These are phyloP conservation scores for Argopecten irradians DNA, from an alignment of 1,140 invertebrate genomes.

Conservation along the genomic window DNA sequence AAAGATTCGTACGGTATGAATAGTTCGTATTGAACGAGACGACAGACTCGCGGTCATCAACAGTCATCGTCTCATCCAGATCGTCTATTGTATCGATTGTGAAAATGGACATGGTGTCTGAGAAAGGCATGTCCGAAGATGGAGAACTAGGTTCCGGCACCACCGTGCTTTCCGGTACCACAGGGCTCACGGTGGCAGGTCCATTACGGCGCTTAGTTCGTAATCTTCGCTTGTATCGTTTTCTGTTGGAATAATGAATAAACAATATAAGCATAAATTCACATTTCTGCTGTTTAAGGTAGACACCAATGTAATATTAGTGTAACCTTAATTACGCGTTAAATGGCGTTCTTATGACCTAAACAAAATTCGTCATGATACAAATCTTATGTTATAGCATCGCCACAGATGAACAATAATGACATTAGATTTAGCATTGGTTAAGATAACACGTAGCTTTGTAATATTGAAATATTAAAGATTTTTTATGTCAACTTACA, in stretches of 20 bases:
- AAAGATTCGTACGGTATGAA: not conserved
- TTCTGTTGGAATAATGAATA: not conserved
- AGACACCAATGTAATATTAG: too few relatives aligned
- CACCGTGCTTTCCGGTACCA: not conserved
- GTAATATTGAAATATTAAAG: too few relatives aligned
- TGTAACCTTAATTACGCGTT: not conserved
- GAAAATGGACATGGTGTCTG: slow-evolving; percentile 31
- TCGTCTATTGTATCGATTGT: slow-evolving; percentile 32
- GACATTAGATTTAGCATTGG: too few relatives aligned
- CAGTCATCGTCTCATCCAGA: not conserved
- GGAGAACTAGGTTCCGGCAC: slow-evolving; percentile 14
- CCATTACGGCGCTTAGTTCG: slow-evolving; percentile 27
- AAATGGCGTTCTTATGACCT: not conserved
- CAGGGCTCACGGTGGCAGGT: slow-evolving; percentile 30
- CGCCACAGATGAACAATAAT: too few relatives aligned
- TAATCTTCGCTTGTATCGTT: slow-evolving; percentile 25
- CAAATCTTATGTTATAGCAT: not conserved
- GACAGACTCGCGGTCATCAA: slow-evolving; percentile 35
- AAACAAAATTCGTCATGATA: not conserved
- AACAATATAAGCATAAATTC: too few relatives aligned
- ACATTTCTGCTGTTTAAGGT: too few relatives aligned
- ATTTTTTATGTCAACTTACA: slow-evolving; percentile 36
- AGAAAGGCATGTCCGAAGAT: slow-evolving; percentile 26
- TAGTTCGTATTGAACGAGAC: slow-evolving; percentile 23
- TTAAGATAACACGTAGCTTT: too few relatives aligned